Evolutionary conservation across 2,797 vertebrate species (phyloP).

Genomic region (Hipposideros larvatus): DNA sequence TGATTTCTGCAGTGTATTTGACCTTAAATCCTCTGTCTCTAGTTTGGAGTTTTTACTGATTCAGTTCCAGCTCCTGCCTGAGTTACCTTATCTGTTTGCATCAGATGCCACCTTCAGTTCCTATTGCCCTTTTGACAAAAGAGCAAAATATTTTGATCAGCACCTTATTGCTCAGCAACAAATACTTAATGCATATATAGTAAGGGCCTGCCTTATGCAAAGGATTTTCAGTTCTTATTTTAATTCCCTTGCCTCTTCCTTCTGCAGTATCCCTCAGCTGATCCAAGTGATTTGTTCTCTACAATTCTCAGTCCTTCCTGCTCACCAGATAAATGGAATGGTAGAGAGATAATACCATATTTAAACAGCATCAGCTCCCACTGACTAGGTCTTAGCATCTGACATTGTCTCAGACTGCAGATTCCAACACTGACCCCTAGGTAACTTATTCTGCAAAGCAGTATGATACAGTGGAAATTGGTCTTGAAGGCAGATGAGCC

Average conservation of each 20-base stretch:
- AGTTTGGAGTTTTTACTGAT: background rate
- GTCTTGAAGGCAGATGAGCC: background rate
- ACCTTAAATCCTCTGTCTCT: background rate
- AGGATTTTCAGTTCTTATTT: background rate
- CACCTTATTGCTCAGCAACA: background rate
- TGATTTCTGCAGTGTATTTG: background rate
- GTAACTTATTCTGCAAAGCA: background rate
- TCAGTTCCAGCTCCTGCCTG: background rate
- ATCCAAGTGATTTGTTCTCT: background rate
- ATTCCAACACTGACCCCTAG: too few relatives aligned
- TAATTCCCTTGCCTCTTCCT: conserved; percentile 8
- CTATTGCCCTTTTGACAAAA: background rate
- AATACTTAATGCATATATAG: background rate
- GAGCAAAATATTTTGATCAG: background rate
- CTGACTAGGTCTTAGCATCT: background rate
- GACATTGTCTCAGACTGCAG: background rate
- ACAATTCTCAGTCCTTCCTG: background rate
- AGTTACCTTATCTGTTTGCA: background rate
- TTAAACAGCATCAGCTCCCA: background rate
- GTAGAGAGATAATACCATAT: background rate
- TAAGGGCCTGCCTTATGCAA: background rate
- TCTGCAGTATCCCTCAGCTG: background rate
- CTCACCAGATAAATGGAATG: background rate
- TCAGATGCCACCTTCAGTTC: background rate
- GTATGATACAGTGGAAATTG: background rate